phyloP scores from a whole-genome alignment of 2,888 invertebrate species.

The Agrotis puta region DNA sequence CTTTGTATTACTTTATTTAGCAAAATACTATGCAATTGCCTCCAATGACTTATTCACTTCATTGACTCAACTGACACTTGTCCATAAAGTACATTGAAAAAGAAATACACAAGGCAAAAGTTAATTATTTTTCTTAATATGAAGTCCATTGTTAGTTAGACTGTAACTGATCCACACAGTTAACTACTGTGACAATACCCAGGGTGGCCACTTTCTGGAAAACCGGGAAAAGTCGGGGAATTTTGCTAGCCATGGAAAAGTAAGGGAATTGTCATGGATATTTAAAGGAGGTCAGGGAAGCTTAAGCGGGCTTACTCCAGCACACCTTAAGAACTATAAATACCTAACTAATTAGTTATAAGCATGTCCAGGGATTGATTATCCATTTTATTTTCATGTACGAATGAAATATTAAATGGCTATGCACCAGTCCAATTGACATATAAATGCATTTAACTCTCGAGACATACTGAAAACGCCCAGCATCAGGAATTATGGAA shows the following conservation, averaged over 20 bases:
- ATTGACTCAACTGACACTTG: too few relatives aligned
- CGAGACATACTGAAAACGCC: too few relatives aligned
- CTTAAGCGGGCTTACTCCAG: too few relatives aligned
- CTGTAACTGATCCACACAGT: background rate
- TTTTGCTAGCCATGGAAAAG: too few relatives aligned
- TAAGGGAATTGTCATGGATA: too few relatives aligned
- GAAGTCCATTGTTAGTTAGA: background rate
- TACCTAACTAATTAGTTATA: too few relatives aligned
- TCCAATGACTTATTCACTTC: constrained; percentile 43
- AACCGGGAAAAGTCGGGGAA: too few relatives aligned
- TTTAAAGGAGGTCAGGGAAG: too few relatives aligned
- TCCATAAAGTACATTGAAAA: background rate
- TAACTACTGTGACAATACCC: too few relatives aligned
- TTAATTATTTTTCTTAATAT: background rate
- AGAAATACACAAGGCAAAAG: constrained; percentile 1
- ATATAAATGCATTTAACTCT: background rate
- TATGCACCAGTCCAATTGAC: background rate
- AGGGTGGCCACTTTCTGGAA: too few relatives aligned
- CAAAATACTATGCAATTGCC: constrained; percentile 49
- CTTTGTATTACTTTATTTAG: constrained; percentile 3
- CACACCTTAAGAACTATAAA: too few relatives aligned
- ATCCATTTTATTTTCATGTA: background rate
- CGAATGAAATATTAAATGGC: background rate
- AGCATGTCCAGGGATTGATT: background rate
- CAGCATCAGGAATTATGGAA: background rate